Base-by-base conservation (phyloP, 2,888 invertebrate genomes). In the Thera obeliscata region DNA sequence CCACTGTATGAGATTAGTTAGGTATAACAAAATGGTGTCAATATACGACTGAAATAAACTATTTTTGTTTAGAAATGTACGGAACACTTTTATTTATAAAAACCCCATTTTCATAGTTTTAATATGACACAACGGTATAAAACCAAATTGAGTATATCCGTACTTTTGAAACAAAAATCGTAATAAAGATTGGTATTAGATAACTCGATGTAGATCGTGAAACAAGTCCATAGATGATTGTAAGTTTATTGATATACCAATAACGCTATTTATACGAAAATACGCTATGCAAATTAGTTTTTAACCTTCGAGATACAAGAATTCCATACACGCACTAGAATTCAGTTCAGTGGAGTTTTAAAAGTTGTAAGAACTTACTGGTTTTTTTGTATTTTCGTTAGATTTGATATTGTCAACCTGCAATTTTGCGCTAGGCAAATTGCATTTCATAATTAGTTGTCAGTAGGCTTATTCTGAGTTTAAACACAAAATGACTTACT, bases 1-100 rank as follows among this genome's bases (percentile, higher is more conserved):
- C 81, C 74, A 76, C 72, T 75, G 67, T 71, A 83, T 88, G 91
- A 91, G 90, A 91, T 91, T 92, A 91, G 90, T 84, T 91, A 90
- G 89, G 81, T 79, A 77, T 87, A 84, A 81, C 75, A 74, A 81
- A 79, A 80, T 75, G 74, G 64, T 74, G 72, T 76, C 75, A 72
- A 71, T 71, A 69, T 67, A 71, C 65, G 73, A 72, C 72, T 75
- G 74, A 74, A 54, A 38, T 4, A 60, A 64, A 57, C 52, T 72
- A 54, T 58, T 64, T 61, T 49, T 66, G 55, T 73, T 70, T 70
- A 56, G 62, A 22, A 71, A 33, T 59, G 62, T 56, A 54, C 41
- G 64, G 60, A 63, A 46, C 8, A 46, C 6, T 38, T 55, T 48
- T 43, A 56, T 36, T 22, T 5, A 12, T 5, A 12, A 11, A 41